Conservation (phyloP, 1,140 invertebrate species). For the Papilio polyxenes region DNA sequence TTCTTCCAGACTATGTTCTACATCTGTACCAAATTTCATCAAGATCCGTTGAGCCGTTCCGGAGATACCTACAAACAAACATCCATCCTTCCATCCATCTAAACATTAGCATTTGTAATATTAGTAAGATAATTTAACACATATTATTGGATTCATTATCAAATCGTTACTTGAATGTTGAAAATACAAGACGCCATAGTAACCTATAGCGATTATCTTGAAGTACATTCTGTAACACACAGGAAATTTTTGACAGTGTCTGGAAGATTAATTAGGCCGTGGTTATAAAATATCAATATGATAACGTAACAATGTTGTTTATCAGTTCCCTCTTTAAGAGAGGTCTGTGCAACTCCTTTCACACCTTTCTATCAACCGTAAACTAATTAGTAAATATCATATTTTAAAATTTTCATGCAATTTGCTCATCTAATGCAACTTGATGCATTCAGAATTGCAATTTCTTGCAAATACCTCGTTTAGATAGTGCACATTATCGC, state of each 20-base stretch:
- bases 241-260: background rate
- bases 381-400: background rate
- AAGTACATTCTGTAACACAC: background rate
- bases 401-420: background rate
- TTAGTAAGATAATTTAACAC: too few relatives aligned
- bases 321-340: background rate
- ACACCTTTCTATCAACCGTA: background rate
- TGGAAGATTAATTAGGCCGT: background rate
- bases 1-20: too few relatives aligned
- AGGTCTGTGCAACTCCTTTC: background rate
- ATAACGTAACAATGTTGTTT: background rate
- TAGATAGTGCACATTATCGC: conserved; percentile 16
- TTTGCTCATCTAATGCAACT: background rate
- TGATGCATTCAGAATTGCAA: conserved; percentile 16
- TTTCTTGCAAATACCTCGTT: conserved; percentile 29
- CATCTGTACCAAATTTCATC: too few relatives aligned
- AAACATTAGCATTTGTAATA: too few relatives aligned
- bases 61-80: too few relatives aligned
- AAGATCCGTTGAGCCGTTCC: too few relatives aligned
- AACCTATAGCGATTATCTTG: background rate
- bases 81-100: too few relatives aligned
- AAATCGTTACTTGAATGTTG: too few relatives aligned
- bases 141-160: too few relatives aligned
- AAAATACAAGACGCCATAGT: too few relatives aligned
- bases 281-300: background rate